Evolutionary conservation across 2,888 invertebrate species (phyloP).

Genomic region (Spodoptera littoralis): DNA sequence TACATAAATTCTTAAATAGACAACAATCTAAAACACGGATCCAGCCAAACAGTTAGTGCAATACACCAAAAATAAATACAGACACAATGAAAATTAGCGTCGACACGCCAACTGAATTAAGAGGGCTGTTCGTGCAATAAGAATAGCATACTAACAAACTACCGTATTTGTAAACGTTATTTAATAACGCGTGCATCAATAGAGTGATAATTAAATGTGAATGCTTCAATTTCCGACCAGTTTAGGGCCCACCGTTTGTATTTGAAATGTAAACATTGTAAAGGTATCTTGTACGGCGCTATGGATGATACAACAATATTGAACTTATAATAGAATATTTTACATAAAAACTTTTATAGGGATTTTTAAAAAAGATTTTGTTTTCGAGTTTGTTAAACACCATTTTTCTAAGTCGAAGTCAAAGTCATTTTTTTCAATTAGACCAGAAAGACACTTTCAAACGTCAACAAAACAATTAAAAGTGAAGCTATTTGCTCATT

Average conservation of each 20-base stretch:
- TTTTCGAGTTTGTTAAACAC: too few species aligned
- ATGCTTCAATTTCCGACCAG: conserved; percentile 28
- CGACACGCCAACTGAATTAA: conserved; percentile 41
- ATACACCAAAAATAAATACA: conserved; percentile 18
- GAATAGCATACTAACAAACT: conserved; percentile 18
- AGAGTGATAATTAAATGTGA: conserved; percentile 49
- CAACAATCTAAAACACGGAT: neutral
- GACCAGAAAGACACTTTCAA: too few species aligned
- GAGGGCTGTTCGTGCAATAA: conserved; percentile 9
- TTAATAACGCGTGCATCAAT: conserved; percentile 38
- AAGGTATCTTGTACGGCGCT: too few species aligned
- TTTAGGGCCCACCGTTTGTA: conserved; percentile 1
- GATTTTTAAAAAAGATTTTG: too few species aligned
- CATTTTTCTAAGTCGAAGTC: too few species aligned
- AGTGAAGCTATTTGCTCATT: too few species aligned
- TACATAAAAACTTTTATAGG: too few species aligned
- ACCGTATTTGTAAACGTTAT: conserved; percentile 23
- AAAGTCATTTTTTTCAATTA: too few species aligned
- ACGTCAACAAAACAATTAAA: too few species aligned
- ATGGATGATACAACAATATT: too few species aligned
- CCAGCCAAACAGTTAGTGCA: conserved; percentile 5
- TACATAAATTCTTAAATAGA: neutral
- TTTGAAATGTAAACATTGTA: conserved; percentile 20
- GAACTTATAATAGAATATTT: too few species aligned
- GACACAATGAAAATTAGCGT: conserved; percentile 44